Conservation (phyloP, 2,888 invertebrate genomes). For the Sesamia inferens region DNA sequence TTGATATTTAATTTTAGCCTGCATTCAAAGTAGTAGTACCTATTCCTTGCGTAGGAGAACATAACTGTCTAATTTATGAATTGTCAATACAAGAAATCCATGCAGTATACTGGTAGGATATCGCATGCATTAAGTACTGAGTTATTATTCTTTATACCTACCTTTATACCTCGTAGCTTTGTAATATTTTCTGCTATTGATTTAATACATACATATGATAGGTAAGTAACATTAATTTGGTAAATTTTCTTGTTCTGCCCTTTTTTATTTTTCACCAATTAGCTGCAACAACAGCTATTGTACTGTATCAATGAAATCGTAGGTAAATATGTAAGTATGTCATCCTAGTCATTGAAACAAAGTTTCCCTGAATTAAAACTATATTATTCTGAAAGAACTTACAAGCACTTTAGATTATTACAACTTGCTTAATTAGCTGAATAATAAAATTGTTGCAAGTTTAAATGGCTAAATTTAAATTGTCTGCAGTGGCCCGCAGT, state of each 20-base stretch:
- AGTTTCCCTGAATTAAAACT: neutral
- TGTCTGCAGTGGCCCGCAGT: slow-evolving; percentile 80
- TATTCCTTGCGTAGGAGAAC: neutral
- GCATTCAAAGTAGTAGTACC: neutral
- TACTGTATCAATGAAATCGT: neutral
- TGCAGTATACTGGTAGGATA: neutral
- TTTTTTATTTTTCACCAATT: neutral
- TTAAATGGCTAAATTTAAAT: slow-evolving; percentile 28
- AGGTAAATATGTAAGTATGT: neutral
- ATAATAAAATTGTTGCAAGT: neutral
- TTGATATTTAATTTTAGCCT: neutral
- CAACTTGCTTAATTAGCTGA: neutral
- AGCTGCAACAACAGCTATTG: neutral
- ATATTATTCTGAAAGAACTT: slow-evolving; percentile 4
- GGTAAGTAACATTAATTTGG: neutral
- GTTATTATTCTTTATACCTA: slow-evolving; percentile 6
- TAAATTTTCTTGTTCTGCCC: neutral
- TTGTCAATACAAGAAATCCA: slow-evolving; percentile 6
- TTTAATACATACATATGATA: neutral
- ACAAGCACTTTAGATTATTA: neutral
- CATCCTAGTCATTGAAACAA: neutral
- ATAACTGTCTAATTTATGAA: slow-evolving; percentile 6
- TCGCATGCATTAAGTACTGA: slow-evolving; percentile 4
- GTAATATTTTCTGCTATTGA: neutral
- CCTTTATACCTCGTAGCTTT: no score